Conservation (phyloP, 2,113 vertebrate species). For the Seriola rivoliana region DNA sequence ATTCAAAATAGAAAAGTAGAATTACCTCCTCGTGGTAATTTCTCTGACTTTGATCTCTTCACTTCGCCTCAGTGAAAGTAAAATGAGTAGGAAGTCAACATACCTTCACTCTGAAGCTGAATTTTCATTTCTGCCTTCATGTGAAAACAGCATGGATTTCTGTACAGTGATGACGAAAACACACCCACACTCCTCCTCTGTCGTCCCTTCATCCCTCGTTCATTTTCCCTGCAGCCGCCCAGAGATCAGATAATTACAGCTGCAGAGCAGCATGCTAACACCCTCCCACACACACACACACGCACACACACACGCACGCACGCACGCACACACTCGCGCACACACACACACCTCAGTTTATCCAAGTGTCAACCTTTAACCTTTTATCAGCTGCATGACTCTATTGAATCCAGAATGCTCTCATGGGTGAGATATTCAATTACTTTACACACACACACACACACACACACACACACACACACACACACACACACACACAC, state of each 20-base stretch:
- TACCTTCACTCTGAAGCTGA: neutral
- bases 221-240: no score
- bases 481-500: neutral
- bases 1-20: neutral
- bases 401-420: neutral
- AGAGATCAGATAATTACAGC: no score
- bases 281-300: no score
- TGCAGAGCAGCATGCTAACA: no score
- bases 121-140: neutral
- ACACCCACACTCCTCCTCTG: no score
- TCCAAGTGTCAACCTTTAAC: constrained; percentile 21
- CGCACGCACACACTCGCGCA: no score
- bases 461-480: neutral
- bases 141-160: neutral
- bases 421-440: neutral
- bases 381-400: neutral
- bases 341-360: neutral
- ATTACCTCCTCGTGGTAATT: no score
- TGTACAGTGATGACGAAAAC: neutral
- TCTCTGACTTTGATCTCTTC: neutral
- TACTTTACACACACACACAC: neutral
- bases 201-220: no score
- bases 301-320: no score
- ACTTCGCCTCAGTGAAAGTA: neutral
- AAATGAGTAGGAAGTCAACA: neutral